Evolutionary conservation across 2,113 vertebrate species (phyloP).

Genomic region (Catharus minimus): DNA sequence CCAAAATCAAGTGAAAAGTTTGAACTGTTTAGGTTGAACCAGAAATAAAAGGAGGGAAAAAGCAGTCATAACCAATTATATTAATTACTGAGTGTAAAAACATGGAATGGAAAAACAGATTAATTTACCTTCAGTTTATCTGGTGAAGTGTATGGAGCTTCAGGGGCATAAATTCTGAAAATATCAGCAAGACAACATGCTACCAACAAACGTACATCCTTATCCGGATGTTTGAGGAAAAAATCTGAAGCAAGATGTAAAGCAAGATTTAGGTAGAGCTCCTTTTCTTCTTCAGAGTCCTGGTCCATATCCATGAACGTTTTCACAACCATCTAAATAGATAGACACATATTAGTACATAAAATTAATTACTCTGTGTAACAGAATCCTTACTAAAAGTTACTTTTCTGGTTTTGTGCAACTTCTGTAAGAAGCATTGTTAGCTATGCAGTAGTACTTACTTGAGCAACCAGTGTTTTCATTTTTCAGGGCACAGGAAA

Average conservation of each 20-base stretch:
- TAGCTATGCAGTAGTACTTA: neutral
- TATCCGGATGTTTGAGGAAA: conserved; percentile 98
- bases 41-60: neutral
- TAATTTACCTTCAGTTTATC: conserved; percentile 93
- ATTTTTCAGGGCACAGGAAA: neutral
- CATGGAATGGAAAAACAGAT: neutral
- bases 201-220: conserved; percentile 95
- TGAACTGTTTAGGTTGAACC: neutral
- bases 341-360: neutral
- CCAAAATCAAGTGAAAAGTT: neutral
- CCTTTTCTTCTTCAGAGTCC: conserved; percentile 98
- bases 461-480: neutral
- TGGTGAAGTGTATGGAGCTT: conserved; percentile 96
- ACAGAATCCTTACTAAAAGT: neutral
- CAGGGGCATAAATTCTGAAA: conserved; percentile 97
- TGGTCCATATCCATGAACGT: conserved; percentile 99
- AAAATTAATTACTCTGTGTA: neutral
- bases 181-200: conserved; percentile 98
- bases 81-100: neutral
- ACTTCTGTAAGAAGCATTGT: neutral
- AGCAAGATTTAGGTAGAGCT: conserved; percentile 94
- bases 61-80: neutral
- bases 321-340: conserved; percentile 95
- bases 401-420: neutral
- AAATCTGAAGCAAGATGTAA: conserved; percentile 98